A percentile compares a stretch with the other conserved stretches of the same genome.
Conservation (phyloP, 2,888 invertebrate genomes). For the Brachyptera risi region DNA sequence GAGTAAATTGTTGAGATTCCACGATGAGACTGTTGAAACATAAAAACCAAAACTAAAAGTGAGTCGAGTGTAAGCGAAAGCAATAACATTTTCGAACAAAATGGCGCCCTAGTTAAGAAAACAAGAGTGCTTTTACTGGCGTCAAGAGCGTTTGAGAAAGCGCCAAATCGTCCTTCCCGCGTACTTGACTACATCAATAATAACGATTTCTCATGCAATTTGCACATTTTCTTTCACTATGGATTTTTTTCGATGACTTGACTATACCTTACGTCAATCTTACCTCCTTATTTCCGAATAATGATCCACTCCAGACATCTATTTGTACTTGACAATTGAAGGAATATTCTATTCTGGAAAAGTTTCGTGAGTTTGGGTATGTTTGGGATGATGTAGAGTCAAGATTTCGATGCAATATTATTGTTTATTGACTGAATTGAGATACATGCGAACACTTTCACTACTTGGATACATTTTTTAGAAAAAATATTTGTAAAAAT, state of each 20-base stretch:
- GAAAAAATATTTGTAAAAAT: too few species aligned
- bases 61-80: background rate
- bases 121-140: conserved; percentile 15
- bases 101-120: conserved; percentile 15
- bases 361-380: too few species aligned
- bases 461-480: too few species aligned
- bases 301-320: conserved; percentile 17
- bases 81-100: conserved; percentile 2
- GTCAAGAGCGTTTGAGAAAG: background rate
- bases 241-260: background rate
- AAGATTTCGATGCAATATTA: too few species aligned
- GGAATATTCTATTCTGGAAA: too few species aligned
- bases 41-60: background rate
- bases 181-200: conserved; percentile 13
- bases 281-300: conserved; percentile 9
- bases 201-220: conserved; percentile 18
- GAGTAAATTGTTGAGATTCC: too few species aligned
- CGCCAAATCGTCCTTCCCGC: background rate
- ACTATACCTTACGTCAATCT: background rate
- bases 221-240: conserved; percentile 11
- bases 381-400: too few species aligned
- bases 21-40: too few species aligned
- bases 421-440: too few species aligned
- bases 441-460: too few species aligned
- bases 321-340: too few species aligned